Evolutionary conservation across 1,140 invertebrate genomes (phyloP).

Genomic region (Macrobrachium rosenbergii): DNA sequence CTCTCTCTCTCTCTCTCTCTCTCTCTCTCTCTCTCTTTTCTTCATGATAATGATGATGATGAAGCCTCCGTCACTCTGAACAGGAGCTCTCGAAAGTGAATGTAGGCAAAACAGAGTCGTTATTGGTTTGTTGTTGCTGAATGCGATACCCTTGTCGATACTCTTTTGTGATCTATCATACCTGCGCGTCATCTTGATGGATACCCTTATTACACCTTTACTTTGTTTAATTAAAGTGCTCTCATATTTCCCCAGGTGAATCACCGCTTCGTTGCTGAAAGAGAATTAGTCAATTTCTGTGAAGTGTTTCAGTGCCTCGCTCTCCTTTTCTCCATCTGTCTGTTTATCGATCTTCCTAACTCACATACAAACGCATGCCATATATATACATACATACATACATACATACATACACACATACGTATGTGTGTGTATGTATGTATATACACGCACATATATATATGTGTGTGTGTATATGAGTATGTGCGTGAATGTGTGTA

Average conservation of each 20-base stretch:
- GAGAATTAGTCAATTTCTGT: too few species aligned
- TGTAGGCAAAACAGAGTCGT: too few species aligned
- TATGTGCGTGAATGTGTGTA: not conserved
- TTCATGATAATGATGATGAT: too few species aligned
- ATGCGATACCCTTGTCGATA: not conserved
- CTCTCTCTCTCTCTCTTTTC: too few species aligned
- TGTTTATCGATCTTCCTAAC: not conserved
- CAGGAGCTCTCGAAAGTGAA: too few species aligned
- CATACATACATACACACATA: not conserved
- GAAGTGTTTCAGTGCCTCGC: too few species aligned
- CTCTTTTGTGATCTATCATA: not conserved
- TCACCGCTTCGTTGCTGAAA: not conserved
- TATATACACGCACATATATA: slow-evolving; percentile 9
- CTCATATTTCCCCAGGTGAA: not conserved
- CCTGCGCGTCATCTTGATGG: not conserved
- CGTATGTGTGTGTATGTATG: not conserved
- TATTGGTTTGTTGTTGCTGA: too few species aligned
- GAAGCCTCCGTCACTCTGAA: too few species aligned
- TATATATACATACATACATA: slow-evolving; percentile 5
- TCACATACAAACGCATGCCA: not conserved
- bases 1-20: not conserved
- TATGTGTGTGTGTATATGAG: not conserved
- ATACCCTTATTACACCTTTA: not conserved
- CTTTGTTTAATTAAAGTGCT: not conserved
- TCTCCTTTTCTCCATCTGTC: not conserved